phyloP scores from a whole-genome alignment of 1,140 invertebrate species.

The Bemisia tabaci region DNA sequence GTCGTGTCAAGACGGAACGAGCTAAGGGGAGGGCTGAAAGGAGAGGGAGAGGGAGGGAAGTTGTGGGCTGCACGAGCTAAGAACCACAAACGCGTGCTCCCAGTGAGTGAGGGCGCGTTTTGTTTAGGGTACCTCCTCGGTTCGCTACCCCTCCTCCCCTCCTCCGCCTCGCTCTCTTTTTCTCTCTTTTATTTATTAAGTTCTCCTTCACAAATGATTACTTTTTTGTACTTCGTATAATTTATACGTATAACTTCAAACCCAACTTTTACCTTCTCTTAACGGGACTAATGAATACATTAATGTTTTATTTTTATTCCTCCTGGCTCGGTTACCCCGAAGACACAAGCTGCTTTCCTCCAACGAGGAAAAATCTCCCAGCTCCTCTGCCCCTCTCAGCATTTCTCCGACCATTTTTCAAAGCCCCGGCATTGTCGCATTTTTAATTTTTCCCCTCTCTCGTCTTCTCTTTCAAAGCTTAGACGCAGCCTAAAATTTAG shows the following conservation, averaged over 20 bases:
- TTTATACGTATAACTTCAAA: background rate
- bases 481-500: too few relatives aligned
- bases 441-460: too few relatives aligned
- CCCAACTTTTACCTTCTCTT: background rate
- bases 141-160: background rate
- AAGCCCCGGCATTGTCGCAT: too few relatives aligned
- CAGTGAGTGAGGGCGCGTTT: background rate
- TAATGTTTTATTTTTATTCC: background rate
- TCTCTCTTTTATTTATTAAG: background rate
- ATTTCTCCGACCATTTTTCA: too few relatives aligned
- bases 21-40: conserved; percentile 14
- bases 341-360: too few relatives aligned
- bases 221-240: background rate
- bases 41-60: background rate
- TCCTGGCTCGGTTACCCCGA: background rate
- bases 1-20: conserved; percentile 12
- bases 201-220: background rate
- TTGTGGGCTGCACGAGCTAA: background rate
- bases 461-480: too few relatives aligned
- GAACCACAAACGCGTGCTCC: background rate
- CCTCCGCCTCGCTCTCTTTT: background rate
- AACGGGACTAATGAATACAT: background rate
- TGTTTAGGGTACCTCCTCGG: background rate
- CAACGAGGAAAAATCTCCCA: too few relatives aligned
- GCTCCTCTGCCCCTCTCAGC: too few relatives aligned